Percentiles rank a stretch among this genome's conserved stretches.
Conservation (phyloP, 2,888 invertebrate genomes). For the Sicus ferrugineus region DNA sequence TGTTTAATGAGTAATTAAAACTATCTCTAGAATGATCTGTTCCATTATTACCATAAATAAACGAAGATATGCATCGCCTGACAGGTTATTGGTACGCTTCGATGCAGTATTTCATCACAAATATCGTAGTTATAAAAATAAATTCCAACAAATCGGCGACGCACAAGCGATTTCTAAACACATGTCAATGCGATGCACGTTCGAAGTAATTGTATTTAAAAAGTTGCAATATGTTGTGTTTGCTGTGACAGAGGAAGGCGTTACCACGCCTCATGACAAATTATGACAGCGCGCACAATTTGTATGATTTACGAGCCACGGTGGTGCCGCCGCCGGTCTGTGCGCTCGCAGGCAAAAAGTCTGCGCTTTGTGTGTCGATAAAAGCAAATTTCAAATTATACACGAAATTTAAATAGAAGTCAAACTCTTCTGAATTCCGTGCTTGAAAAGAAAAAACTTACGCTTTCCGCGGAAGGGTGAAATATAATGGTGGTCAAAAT, state of each 20-base stretch:
- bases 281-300: constrained; percentile 58
- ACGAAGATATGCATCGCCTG: too few relatives aligned
- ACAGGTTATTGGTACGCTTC: too few relatives aligned
- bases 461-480: background rate
- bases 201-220: constrained; percentile 26
- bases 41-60: too few relatives aligned
- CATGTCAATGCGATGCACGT: constrained; percentile 57
- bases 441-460: background rate
- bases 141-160: constrained; percentile 10
- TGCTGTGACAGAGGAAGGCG: constrained; percentile 49
- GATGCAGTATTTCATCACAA: too few relatives aligned
- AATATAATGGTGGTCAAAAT: too few relatives aligned
- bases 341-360: background rate
- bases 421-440: background rate
- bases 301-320: constrained; percentile 54
- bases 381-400: background rate
- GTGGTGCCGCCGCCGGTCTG: constrained; percentile 29
- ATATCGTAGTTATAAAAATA: background rate
- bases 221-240: constrained; percentile 31
- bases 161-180: constrained; percentile 26
- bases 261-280: constrained; percentile 58
- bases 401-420: constrained; percentile 24
- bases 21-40: too few relatives aligned
- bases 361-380: background rate
- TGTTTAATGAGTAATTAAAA: too few relatives aligned